Base-by-base conservation (phyloP, 2,797 vertebrate species). In the Myripristis murdjan region DNA sequence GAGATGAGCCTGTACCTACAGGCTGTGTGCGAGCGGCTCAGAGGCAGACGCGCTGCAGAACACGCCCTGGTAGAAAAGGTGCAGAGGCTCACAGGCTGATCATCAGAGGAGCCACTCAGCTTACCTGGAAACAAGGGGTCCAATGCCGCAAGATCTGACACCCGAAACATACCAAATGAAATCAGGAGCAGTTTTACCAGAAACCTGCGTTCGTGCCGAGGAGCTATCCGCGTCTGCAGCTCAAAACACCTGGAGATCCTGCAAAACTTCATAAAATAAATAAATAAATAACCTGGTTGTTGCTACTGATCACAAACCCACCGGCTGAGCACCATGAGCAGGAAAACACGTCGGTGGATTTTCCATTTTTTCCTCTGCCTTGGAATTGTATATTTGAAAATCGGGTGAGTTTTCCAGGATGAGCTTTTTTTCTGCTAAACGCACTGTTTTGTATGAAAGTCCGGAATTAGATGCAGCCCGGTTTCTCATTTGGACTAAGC, bases 271-370 rank as follows among this genome's bases (percentile, higher is more conserved):
- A 22, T 52, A 41, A 56, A 71, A 22, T 52, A 39, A 55, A 71
- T 48, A 46, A 72, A 9, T 70, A 70, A 52, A n/a, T n/a, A n/a
- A 43, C 20, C 49, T 51, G 43, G 55, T 62, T 26, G 60, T 60
- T 53, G 18, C 53, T 20, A 6, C 37, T 15, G 64, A 31, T 23
- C 57, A 22, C 48, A 28, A 67, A 79, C 61, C 59, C 86, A 64
- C 60, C 87, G 85, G 85, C 77, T 87, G 77, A 92, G 91, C 94
- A 96, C 91, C 95, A 97, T 98, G 97, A 96, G 95, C 82, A 95
- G 92, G 92, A 97, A 97, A 92, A 95, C 95, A 62, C 95, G 96
- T 85, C 95, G 96, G 77, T 98, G 96, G 95, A 95, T 97, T 70
- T 94, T 95, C 88, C 95, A 95, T 84, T 95, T 97, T 82, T 93